Conservation (phyloP, 2,797 vertebrate genomes). For the Phoxinus dragarum region DNA sequence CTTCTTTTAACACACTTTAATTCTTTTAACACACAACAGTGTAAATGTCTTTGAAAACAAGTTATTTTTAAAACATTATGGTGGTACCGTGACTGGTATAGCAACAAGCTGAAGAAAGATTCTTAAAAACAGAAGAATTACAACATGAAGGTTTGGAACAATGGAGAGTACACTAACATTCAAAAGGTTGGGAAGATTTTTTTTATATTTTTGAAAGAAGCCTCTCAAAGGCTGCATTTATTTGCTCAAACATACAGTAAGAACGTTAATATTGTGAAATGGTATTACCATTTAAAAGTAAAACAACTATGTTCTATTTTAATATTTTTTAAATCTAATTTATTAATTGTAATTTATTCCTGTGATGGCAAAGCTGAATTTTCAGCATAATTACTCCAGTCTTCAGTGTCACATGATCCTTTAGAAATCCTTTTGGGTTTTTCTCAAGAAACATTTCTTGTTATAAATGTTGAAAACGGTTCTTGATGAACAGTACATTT, state of each 20-base stretch:
- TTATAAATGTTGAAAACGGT: neutral
- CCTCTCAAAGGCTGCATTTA: neutral
- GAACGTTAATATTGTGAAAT: neutral
- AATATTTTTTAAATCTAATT: neutral
- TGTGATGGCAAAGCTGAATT: neutral
- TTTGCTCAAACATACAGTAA: neutral
- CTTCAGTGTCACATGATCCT: neutral
- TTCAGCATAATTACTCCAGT: neutral
- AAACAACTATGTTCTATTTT: neutral
- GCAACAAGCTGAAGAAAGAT: neutral
- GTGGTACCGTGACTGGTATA: neutral
- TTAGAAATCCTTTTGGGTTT: neutral
- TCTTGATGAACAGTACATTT: neutral
- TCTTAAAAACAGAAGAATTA: neutral
- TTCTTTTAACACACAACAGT: neutral
- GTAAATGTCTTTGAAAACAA: neutral
- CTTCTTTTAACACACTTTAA: neutral
- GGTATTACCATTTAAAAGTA: too few relatives aligned
- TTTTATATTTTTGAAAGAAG: neutral
- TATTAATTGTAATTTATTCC: neutral
- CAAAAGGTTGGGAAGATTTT: neutral
- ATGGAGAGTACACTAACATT: neutral
- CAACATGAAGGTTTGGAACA: neutral
- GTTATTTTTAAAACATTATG: neutral
- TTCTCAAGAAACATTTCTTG: neutral